phyloP scores from a whole-genome alignment of 1,140 invertebrate genomes.

The Eueides isabella region DNA sequence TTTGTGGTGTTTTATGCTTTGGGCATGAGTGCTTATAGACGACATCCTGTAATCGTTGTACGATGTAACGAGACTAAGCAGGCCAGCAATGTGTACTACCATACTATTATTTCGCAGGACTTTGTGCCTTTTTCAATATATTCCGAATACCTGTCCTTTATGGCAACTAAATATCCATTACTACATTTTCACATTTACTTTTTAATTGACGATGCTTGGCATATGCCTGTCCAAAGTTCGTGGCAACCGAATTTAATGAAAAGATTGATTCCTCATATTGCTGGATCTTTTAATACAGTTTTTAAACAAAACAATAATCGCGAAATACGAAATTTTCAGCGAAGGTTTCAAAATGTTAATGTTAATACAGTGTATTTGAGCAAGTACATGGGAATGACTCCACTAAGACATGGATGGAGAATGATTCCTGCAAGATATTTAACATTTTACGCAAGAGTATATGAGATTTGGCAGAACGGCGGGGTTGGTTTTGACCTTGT shows the following conservation, averaged over 20 bases:
- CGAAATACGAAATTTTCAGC: slow-evolving; percentile 55
- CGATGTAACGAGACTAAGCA: slow-evolving; percentile 59
- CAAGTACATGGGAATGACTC: slow-evolving; percentile 67
- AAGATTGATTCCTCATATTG: slow-evolving; percentile 47
- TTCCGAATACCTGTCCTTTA: slow-evolving; percentile 58
- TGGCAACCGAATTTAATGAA: slow-evolving; percentile 36
- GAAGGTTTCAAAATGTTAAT: slow-evolving; percentile 61
- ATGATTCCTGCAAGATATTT: slow-evolving; percentile 55
- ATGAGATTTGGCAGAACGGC: slow-evolving; percentile 66
- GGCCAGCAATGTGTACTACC: slow-evolving; percentile 59
- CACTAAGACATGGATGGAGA: slow-evolving; percentile 63
- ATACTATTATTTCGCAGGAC: slow-evolving; percentile 54
- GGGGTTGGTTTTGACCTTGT: slow-evolving; percentile 65
- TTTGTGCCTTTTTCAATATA: slow-evolving; percentile 51
- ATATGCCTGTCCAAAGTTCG: slow-evolving; percentile 27
- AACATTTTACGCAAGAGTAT: slow-evolving; percentile 64
- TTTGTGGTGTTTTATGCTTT: slow-evolving; percentile 64
- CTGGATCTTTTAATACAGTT: slow-evolving; percentile 36
- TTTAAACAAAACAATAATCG: slow-evolving; percentile 46
- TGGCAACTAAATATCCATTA: slow-evolving; percentile 57
- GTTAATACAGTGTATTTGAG: slow-evolving; percentile 58
- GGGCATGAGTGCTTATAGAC: slow-evolving; percentile 56
- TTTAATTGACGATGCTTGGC: slow-evolving; percentile 60
- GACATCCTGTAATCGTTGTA: slow-evolving; percentile 53
- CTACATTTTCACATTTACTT: slow-evolving; percentile 61